phyloP scores from a whole-genome alignment of 1,140 invertebrate genomes.

The Lordiphosa clarofinis region DNA sequence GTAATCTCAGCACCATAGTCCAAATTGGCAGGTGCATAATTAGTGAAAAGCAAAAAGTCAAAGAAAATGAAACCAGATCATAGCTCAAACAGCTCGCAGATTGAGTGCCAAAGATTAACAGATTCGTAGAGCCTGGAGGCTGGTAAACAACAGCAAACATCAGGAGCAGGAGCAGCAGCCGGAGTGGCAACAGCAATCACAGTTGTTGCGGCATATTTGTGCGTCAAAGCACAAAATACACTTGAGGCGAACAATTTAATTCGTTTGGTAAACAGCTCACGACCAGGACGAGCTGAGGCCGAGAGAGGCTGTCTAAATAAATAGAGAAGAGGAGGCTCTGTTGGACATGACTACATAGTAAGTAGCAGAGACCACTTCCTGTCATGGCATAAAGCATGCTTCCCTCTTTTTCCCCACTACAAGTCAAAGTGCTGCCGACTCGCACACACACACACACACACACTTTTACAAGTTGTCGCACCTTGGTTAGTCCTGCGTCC shows the following conservation, averaged over 20 bases:
- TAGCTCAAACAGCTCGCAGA: constrained; percentile 36
- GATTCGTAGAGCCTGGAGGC: constrained; percentile 50
- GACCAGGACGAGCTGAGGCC: constrained; percentile 19
- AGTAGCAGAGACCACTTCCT: constrained; percentile 73
- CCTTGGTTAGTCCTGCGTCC: constrained; percentile 15
- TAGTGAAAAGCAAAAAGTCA: constrained; percentile 34
- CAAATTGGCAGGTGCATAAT: constrained; percentile 50
- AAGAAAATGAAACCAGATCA: not conserved
- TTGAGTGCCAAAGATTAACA: constrained; percentile 74
- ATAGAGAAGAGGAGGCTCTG: constrained; percentile 39
- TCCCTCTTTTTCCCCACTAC: constrained; percentile 4
- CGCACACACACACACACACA: constrained; percentile 11
- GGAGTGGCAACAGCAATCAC: constrained; percentile 14
- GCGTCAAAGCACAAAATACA: constrained; percentile 67
- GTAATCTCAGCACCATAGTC: not conserved
- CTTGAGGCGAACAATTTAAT: constrained; percentile 77
- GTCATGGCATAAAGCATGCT: constrained; percentile 58
- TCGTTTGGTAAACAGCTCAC: constrained; percentile 72
- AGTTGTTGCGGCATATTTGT: constrained; percentile 51
- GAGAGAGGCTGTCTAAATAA: constrained; percentile 45
- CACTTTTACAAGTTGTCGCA: constrained; percentile 20
- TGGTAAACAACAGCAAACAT: constrained; percentile 12
- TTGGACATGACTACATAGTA: constrained; percentile 58
- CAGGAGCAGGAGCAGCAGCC: not conserved
- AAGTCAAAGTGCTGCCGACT: constrained; percentile 17